phyloP scores from a whole-genome alignment of 2,888 invertebrate species.

The Bedellia somnulentella region DNA sequence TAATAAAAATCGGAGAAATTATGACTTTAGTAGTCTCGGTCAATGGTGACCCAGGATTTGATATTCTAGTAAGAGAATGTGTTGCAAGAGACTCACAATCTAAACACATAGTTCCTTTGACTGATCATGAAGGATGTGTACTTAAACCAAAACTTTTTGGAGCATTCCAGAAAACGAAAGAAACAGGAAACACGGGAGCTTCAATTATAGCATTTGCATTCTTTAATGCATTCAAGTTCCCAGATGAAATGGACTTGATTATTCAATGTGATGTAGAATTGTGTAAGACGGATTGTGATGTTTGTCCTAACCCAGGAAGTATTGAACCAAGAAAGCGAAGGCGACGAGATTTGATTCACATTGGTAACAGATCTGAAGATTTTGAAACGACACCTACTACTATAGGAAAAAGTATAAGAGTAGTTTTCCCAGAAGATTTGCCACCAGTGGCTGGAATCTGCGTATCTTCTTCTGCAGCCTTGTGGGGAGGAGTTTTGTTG shows the following conservation, averaged over 20 bases:
- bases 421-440: slow-evolving; percentile 71
- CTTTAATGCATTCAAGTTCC: slow-evolving; percentile 83
- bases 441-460: slow-evolving; percentile 55
- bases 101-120: slow-evolving; percentile 67
- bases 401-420: slow-evolving; percentile 66
- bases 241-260: slow-evolving; percentile 80
- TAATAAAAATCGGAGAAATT: slow-evolving; percentile 79
- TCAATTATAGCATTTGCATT: slow-evolving; percentile 76
- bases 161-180: slow-evolving; percentile 77
- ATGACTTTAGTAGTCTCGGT: slow-evolving; percentile 82
- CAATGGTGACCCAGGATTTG: slow-evolving; percentile 77
- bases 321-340: slow-evolving; percentile 43
- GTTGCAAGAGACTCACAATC: slow-evolving; percentile 71
- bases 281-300: slow-evolving; percentile 77
- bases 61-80: slow-evolving; percentile 77
- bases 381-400: slow-evolving; percentile 60
- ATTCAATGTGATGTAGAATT: slow-evolving; percentile 82
- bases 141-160: slow-evolving; percentile 79
- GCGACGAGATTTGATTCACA: slow-evolving; percentile 40
- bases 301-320: slow-evolving; percentile 69
- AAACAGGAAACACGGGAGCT: slow-evolving; percentile 72
- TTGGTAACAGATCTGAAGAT: slow-evolving; percentile 37
- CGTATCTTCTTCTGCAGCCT: slow-evolving; percentile 65
- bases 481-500: slow-evolving; percentile 63
- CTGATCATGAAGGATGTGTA: slow-evolving; percentile 76